Conservation (phyloP, 2,797 vertebrate species). For the Bryconaethiops microstoma region DNA sequence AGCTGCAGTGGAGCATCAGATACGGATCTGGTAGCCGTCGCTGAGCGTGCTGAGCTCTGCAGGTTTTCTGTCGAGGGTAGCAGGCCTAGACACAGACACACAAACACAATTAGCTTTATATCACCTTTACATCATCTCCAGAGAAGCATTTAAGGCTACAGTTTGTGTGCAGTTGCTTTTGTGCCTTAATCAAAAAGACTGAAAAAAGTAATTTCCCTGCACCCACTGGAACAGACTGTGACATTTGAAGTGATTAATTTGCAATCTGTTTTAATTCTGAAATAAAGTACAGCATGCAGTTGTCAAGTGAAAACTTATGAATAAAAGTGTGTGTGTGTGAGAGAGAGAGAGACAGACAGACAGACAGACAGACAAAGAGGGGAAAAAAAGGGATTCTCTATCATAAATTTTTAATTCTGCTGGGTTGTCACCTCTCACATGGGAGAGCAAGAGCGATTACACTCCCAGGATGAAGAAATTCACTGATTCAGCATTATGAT, state of each 20-base stretch:
- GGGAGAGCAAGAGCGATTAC: background rate
- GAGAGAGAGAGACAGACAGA: background rate
- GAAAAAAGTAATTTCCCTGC: background rate
- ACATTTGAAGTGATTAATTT: background rate
- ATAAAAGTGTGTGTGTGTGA: slow-evolving; percentile 8
- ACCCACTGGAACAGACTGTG: background rate
- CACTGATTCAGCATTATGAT: background rate
- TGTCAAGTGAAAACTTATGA: background rate
- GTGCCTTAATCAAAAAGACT: background rate
- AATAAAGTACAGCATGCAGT: background rate
- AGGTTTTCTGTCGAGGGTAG: slow-evolving; percentile 84
- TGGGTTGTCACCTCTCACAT: background rate
- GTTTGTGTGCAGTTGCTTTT: background rate
- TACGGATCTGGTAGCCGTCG: slow-evolving; percentile 95
- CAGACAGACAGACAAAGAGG: too few relatives aligned
- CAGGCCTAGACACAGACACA: slow-evolving; percentile 77
- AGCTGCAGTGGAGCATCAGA: slow-evolving; percentile 72
- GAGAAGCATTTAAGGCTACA: background rate
- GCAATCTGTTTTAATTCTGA: background rate
- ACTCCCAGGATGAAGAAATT: background rate
- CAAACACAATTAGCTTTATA: background rate
- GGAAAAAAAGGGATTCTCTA: background rate
- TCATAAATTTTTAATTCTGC: background rate
- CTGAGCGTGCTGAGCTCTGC: slow-evolving; percentile 87
- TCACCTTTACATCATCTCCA: background rate